phyloP scores from a whole-genome alignment of 2,113 vertebrate genomes.

The Catharus fuscescens region DNA sequence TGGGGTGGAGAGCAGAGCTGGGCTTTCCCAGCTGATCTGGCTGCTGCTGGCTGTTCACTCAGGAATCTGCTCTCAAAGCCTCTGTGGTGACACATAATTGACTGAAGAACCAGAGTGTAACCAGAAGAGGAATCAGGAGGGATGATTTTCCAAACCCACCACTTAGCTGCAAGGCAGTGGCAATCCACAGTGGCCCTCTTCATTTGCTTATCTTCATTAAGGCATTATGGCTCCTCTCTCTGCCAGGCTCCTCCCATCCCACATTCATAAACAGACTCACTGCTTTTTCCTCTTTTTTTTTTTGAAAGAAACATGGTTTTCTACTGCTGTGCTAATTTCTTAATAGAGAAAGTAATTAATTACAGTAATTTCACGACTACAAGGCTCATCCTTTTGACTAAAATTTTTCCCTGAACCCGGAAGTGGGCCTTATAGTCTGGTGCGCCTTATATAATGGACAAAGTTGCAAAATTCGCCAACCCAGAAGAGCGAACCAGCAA shows the following conservation, averaged over 20 bases:
- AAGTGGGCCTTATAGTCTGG: too few relatives aligned
- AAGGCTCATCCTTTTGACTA: too few relatives aligned
- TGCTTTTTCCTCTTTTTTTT: neutral
- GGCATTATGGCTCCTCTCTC: conserved; percentile 25
- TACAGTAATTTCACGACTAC: too few relatives aligned
- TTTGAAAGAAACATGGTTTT: neutral
- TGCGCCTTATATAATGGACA: too few relatives aligned
- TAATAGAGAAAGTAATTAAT: neutral
- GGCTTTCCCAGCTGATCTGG: conserved; percentile 7
- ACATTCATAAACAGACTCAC: neutral
- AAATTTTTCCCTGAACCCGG: too few relatives aligned
- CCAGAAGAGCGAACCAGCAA: too few relatives aligned
- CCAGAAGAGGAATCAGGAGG: conserved; percentile 59
- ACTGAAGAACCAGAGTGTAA: conserved; percentile 50
- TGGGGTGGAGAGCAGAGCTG: neutral
- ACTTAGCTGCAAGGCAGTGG: conserved; percentile 24
- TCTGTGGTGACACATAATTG: conserved; percentile 48
- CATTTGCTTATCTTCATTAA: conserved; percentile 68
- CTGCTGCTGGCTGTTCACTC: conserved; percentile 21
- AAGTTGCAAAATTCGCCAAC: too few relatives aligned
- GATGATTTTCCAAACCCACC: conserved; percentile 60
- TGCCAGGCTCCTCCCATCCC: conserved; percentile 24
- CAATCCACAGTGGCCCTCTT: conserved; percentile 50
- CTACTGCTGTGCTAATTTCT: neutral
- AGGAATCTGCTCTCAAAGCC: conserved; percentile 33